Conservation (phyloP, 2,797 vertebrate genomes). For the Mycteria americana region DNA sequence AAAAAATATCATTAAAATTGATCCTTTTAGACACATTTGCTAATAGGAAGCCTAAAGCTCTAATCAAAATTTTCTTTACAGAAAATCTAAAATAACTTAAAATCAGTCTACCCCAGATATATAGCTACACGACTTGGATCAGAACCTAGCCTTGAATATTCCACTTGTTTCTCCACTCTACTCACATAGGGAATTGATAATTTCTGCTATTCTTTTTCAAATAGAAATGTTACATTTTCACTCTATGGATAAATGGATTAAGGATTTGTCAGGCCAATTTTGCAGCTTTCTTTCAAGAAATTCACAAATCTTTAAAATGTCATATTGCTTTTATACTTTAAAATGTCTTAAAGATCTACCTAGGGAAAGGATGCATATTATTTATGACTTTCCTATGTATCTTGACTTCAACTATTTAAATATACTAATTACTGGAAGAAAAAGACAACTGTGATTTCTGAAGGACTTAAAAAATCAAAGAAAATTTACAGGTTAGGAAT, state of each 20-base stretch:
- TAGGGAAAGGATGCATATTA: neutral
- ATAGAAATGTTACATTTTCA: conserved; percentile 29
- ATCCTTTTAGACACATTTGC: neutral
- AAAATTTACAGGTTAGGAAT: neutral
- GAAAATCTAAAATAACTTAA: neutral
- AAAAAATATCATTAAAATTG: neutral
- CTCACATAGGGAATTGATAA: neutral
- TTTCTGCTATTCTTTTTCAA: conserved; percentile 13
- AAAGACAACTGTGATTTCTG: neutral
- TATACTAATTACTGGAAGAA: conserved; percentile 13
- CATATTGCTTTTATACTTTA: conserved; percentile 21
- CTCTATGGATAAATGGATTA: conserved; percentile 21
- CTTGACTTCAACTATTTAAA: conserved; percentile 40
- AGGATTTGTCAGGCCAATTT: conserved; percentile 42
- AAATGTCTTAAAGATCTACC: conserved; percentile 18
- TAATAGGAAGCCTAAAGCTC: neutral
- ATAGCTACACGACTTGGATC: neutral
- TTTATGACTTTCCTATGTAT: conserved; percentile 10
- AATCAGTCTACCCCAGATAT: neutral
- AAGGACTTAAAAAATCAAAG: neutral
- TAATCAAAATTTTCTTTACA: neutral
- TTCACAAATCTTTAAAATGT: conserved; percentile 38
- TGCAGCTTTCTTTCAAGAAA: conserved; percentile 42
- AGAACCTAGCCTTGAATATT: neutral
- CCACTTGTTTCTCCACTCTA: neutral